Evolutionary conservation across 2,797 vertebrate species (phyloP).

Genomic region (Chromobotia macracanthus): DNA sequence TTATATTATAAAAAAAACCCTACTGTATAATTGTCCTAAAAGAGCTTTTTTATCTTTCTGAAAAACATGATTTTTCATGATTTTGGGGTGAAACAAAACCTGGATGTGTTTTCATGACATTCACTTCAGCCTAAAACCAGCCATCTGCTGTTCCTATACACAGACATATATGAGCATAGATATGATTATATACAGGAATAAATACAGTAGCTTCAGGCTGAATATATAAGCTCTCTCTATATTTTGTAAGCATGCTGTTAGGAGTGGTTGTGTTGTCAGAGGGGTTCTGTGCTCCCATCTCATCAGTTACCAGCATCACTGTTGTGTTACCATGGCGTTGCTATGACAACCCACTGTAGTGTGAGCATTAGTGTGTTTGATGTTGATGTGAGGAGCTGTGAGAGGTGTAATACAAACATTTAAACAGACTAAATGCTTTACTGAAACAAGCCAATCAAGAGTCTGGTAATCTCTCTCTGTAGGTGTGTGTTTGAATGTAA

Average conservation of each 20-base stretch:
- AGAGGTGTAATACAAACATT: constrained; percentile 47
- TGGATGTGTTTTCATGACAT: neutral
- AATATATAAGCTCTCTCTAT: constrained; percentile 54
- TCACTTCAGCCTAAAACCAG: constrained; percentile 22
- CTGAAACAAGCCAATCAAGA: constrained; percentile 24
- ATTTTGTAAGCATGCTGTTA: constrained; percentile 60
- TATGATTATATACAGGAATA: constrained; percentile 53
- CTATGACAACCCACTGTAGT: constrained; percentile 57
- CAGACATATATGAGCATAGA: constrained; percentile 36
- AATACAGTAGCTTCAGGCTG: constrained; percentile 45
- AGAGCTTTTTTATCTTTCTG: no score
- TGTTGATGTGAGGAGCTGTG: constrained; percentile 49
- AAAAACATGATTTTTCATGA: neutral
- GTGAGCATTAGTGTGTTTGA: constrained; percentile 59
- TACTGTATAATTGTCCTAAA: no score
- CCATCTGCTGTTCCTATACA: constrained; percentile 32
- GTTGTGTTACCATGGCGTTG: constrained; percentile 56
- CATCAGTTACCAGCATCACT: constrained; percentile 54
- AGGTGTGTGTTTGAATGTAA: neutral
- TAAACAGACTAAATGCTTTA: constrained; percentile 54
- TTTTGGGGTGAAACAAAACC: constrained; percentile 7
- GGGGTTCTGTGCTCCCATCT: constrained; percentile 44
- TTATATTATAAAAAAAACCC: no score
- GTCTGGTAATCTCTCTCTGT: constrained; percentile 13
- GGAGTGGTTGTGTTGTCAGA: constrained; percentile 49